Evolutionary conservation across 2,797 vertebrate genomes (phyloP), one percentile per base, ranked within the genome.

Genomic region (Galaxias olidus): DNA sequence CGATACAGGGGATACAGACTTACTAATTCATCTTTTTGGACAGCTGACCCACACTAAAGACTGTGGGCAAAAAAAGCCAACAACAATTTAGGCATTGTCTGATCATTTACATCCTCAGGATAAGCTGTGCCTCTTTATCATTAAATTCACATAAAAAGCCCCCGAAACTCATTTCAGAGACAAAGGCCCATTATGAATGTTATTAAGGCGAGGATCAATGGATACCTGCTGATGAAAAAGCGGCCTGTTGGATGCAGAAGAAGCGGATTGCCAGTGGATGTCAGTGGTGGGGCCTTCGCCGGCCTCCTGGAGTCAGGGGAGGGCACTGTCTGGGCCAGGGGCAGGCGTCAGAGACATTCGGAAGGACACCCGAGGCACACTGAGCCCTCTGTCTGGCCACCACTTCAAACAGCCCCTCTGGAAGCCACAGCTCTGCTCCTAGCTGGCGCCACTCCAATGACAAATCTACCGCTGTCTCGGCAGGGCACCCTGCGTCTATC

Each of bases 301-400:
- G 68, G 69, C 61, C 61, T 65, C 43, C 44, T 20, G 42, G 62
- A 17, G 42, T 76, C 75, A 66, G 72, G 64, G 67, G 63, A 41
- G 71, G 59, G 70, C 61, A 65, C 56, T 76, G 71, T 78, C 47
- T 78, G 48, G 64, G 52, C 65, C 59, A 62, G 11, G 69, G 5
- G 53, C 59, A 68, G 59, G 69, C 50, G 49, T 57, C 58, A 57
- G 61, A 66, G 60, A 76, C 66, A 54, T 63, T 77, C 69, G 69
- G 70, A 52, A 68, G 70, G 77, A 79, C 80, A 80, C 80, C 73
- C 72, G 64, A 58, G 56, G 64, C 61, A 74, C 77, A 82, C 63
- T 69, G 63, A 53, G 73, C 65, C 68, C 71, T 60, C 70, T 79
- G 70, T 75, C 49, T 68, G 61, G 45, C 55, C 49, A 62, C 44